phyloP scores from a whole-genome alignment of 2,113 vertebrate genomes.

The Toxostoma redivivum region DNA sequence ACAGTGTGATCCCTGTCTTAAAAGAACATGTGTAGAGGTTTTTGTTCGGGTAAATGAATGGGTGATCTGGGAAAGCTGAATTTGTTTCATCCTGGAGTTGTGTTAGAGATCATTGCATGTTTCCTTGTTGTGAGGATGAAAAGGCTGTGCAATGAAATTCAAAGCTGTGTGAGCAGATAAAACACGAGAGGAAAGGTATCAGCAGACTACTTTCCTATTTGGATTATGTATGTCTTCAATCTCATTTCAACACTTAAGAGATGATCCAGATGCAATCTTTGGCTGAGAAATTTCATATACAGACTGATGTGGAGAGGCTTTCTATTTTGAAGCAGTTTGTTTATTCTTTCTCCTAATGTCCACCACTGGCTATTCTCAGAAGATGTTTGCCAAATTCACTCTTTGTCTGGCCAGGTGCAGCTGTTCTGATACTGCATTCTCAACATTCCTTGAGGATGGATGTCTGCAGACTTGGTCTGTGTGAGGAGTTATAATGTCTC shows the following conservation, averaged over 20 bases:
- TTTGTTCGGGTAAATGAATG: neutral
- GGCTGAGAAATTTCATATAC: neutral
- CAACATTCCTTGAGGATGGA: neutral
- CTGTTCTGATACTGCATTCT: neutral
- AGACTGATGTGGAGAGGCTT: neutral
- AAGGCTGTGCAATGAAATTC: neutral
- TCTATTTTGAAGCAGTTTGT: neutral
- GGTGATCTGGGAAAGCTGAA: neutral
- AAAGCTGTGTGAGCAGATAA: neutral
- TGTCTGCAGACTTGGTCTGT: neutral
- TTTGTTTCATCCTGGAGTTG: neutral
- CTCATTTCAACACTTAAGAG: neutral
- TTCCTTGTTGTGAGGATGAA: neutral
- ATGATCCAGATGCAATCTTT: neutral
- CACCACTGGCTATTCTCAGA: neutral
- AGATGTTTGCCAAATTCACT: neutral
- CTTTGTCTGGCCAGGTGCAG: neutral
- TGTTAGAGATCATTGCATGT: neutral
- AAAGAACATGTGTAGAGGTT: neutral
- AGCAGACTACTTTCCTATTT: neutral
- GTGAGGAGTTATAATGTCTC: neutral
- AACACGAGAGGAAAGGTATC: neutral
- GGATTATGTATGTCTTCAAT: neutral
- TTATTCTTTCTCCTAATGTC: neutral
- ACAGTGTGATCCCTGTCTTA: neutral